Conservation (phyloP, 2,797 vertebrate genomes). For the Miopithecus talapoin region DNA sequence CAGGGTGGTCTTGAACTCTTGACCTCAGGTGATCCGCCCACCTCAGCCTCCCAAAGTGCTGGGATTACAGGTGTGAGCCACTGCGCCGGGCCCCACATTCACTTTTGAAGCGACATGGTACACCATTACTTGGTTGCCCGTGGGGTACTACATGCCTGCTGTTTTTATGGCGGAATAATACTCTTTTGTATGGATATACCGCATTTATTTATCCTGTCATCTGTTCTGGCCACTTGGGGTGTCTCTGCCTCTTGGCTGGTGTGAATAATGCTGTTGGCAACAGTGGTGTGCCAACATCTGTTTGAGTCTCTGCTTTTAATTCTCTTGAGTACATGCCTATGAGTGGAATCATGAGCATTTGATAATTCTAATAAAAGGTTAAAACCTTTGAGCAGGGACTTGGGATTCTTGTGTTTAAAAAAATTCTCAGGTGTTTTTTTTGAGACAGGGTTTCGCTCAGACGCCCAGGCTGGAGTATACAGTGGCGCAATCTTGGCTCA, state of each 20-base stretch:
- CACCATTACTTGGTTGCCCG: not conserved
- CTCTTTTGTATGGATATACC: not conserved
- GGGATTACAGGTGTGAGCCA: too few species aligned
- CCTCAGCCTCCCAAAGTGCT: too few species aligned
- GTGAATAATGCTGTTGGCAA: not conserved
- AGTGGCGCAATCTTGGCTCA: too few species aligned
- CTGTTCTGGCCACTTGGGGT: not conserved
- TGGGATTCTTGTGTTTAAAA: not conserved
- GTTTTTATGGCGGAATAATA: not conserved
- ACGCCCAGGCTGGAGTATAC: too few species aligned
- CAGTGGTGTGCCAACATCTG: not conserved
- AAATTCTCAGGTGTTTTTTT: not conserved
- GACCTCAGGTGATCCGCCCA: too few species aligned
- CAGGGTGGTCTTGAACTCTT: too few species aligned
- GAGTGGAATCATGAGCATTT: not conserved
- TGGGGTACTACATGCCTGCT: not conserved
- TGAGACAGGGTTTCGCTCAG: too few species aligned
- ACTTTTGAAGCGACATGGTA: not conserved
- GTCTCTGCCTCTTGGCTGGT: not conserved
- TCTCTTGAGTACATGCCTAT: not conserved
- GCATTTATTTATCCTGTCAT: not conserved
- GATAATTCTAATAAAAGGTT: too few species aligned
- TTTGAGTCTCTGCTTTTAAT: not conserved
- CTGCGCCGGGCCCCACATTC: too few species aligned
- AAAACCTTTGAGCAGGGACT: not conserved